These are phyloP conservation scores for Oxygymnocypris stewartii DNA, from an alignment of 2,113 vertebrate species.

Conservation along the genomic window DNA sequence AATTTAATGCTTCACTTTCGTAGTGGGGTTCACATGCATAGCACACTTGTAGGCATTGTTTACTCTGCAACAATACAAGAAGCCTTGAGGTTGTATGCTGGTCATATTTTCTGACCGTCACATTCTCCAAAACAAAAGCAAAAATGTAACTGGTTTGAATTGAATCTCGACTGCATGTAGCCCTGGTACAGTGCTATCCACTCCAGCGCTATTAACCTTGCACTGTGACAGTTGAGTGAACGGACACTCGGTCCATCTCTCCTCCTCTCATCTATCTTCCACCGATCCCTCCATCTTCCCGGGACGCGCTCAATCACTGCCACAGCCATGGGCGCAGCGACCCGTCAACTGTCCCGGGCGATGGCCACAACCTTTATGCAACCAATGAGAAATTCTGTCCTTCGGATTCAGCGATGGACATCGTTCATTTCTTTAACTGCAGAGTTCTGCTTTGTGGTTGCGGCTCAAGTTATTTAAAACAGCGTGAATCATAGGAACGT, in stretches of 20 bases:
- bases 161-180: background rate
- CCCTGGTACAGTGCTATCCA: background rate
- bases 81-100: background rate
- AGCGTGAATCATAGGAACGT: background rate
- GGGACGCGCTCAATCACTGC: slow-evolving; percentile 34
- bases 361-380: slow-evolving; percentile 10
- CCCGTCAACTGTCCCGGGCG: slow-evolving; percentile 3
- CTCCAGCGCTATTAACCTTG: slow-evolving; percentile 43
- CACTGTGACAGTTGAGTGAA: slow-evolving; percentile 9
- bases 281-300: slow-evolving; percentile 36
- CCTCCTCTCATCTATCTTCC: slow-evolving; percentile 48
- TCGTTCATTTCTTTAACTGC: background rate
- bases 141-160: background rate
- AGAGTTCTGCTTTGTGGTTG: background rate
- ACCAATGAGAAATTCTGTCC: slow-evolving; percentile 24
- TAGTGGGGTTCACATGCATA: background rate
- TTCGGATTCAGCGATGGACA: background rate
- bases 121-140: background rate
- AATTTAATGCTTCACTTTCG: background rate
- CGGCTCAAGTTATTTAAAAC: background rate
- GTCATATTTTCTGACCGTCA: background rate
- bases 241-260: slow-evolving; percentile 10
- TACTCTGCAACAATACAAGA: background rate
- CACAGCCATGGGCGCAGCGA: slow-evolving; percentile 37
- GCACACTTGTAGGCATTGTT: background rate